These are phyloP conservation scores for Phoebastria nigripes DNA, from an alignment of 2,797 vertebrate species.

Conservation along the genomic window DNA sequence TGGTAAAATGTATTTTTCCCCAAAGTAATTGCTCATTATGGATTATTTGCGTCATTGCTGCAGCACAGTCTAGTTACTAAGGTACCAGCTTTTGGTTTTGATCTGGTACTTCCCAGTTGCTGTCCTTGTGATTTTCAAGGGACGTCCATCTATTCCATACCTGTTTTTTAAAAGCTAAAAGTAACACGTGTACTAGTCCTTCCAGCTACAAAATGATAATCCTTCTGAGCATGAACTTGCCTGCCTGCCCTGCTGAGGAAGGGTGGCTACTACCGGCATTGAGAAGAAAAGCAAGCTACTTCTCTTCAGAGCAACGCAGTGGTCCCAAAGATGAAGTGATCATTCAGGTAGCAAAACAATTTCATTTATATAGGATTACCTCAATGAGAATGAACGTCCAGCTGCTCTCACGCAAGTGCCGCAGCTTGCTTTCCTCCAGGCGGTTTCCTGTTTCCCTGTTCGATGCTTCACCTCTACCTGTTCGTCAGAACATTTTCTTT, in stretches of 20 bases:
- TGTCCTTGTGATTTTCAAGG: background rate
- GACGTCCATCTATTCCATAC: background rate
- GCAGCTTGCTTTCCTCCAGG: background rate
- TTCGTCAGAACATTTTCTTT: background rate
- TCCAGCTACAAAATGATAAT: background rate
- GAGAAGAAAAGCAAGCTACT: background rate
- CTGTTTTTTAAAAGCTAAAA: background rate
- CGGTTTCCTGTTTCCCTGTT: background rate
- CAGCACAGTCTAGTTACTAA: background rate
- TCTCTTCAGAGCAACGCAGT: background rate
- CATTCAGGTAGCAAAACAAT: background rate
- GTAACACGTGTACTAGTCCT: rapidly evolving
- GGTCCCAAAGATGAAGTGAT: background rate
- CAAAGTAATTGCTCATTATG: background rate
- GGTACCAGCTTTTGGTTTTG: background rate
- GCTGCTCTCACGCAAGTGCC: background rate
- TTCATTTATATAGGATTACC: background rate
- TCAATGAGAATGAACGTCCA: background rate
- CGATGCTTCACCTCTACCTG: background rate
- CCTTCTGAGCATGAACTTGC: background rate
- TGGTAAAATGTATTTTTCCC: background rate
- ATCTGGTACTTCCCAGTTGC: background rate
- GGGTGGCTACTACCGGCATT: background rate
- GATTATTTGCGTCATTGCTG: background rate
- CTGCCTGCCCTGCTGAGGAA: background rate